These are phyloP conservation scores for Pithys albifrons DNA, from an alignment of 2,113 vertebrate species.

Conservation along the genomic window DNA sequence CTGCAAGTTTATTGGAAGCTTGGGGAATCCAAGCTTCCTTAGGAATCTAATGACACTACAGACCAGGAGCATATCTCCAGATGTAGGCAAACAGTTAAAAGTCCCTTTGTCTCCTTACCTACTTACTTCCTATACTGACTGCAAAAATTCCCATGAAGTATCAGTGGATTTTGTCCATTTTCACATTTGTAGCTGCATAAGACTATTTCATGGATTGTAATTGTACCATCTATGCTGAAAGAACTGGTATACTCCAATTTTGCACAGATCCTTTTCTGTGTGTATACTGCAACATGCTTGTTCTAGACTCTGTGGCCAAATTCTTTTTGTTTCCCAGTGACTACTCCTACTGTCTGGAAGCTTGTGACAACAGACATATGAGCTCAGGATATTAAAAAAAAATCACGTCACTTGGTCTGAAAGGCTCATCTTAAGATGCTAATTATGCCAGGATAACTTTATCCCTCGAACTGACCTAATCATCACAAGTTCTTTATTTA, in stretches of 20 bases:
- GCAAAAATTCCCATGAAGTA: not conserved
- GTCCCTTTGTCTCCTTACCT: not conserved
- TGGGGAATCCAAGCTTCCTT: not conserved
- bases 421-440: conserved; percentile 57
- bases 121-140: not conserved
- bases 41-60: not conserved
- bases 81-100: not conserved
- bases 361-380: conserved; percentile 10
- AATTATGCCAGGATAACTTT: conserved; percentile 64
- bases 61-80: not conserved
- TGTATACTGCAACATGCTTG: not conserved
- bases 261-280: not conserved
- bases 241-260: not conserved
- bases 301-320: not conserved
- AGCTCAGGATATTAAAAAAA: conserved; percentile 17
- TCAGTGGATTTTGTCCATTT: not conserved
- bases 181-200: not conserved
- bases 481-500: conserved; percentile 61
- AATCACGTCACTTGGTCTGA: conserved; percentile 1
- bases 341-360: conserved; percentile 14
- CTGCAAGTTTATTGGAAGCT: accelerated
- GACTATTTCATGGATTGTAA: not conserved
- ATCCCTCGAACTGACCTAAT: conserved; percentile 63
- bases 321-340: not conserved
- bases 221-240: not conserved